These are phyloP conservation scores for Zapus hudsonius DNA, from an alignment of 2,113 vertebrate species.

Conservation along the genomic window DNA sequence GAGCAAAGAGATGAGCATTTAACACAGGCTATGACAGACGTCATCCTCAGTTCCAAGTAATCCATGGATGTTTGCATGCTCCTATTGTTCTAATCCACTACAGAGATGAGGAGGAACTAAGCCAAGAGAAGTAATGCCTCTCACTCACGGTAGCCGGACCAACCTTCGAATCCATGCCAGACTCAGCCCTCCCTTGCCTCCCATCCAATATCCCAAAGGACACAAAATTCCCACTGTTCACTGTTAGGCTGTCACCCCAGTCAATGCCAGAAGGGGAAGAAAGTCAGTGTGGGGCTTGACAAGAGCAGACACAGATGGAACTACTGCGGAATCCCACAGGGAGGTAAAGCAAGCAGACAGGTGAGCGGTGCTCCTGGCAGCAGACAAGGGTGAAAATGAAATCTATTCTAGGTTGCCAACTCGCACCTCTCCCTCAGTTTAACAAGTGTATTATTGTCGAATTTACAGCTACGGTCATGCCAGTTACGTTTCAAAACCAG, in stretches of 20 bases:
- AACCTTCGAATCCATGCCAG: neutral
- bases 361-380: constrained; percentile 44
- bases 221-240: neutral
- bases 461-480: constrained; percentile 39
- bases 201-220: neutral
- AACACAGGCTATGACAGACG: neutral
- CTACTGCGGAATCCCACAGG: constrained; percentile 41
- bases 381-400: constrained; percentile 67
- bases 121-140: neutral
- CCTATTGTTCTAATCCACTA: neutral
- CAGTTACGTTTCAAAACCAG: constrained; percentile 55
- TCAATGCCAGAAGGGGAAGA: constrained; percentile 17
- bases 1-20: neutral
- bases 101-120: neutral
- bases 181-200: neutral
- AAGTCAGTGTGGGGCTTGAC: neutral
- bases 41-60: neutral
- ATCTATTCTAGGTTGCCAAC: constrained; percentile 69
- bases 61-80: neutral
- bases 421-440: constrained; percentile 65
- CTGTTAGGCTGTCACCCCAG: neutral
- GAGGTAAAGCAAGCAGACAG: constrained; percentile 52
- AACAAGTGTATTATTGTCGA: constrained; percentile 65
- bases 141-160: neutral
- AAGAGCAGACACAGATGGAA: neutral